A percentile compares a stretch with the other conserved stretches of the same genome.
Evolutionary conservation across 2,113 vertebrate species (phyloP).

Genomic region (Macquaria australasica): DNA sequence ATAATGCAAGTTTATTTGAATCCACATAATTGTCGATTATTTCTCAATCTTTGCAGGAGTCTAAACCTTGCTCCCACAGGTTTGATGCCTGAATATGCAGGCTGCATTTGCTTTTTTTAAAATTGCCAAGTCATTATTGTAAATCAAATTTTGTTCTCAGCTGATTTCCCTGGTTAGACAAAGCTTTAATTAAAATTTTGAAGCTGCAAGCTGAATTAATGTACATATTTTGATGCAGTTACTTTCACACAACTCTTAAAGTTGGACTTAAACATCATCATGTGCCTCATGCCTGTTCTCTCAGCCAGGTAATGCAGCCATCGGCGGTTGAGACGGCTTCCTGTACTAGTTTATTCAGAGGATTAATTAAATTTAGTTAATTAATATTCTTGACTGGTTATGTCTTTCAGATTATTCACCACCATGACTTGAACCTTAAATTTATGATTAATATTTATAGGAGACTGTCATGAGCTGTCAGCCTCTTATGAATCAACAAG

Average conservation of each 20-base stretch:
- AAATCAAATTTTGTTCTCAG: slow-evolving; percentile 40
- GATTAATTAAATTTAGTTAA: slow-evolving; percentile 63
- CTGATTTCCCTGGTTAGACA: slow-evolving; percentile 49
- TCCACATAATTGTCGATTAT: slow-evolving; percentile 72
- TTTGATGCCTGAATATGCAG: slow-evolving; percentile 20
- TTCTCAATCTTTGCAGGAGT: slow-evolving; percentile 37
- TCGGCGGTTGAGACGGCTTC: slow-evolving; percentile 9
- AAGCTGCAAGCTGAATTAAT: slow-evolving; percentile 21
- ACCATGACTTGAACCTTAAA: slow-evolving; percentile 57
- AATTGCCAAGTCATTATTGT: slow-evolving; percentile 29
- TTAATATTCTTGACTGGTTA: slow-evolving; percentile 66
- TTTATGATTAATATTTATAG: slow-evolving; percentile 79
- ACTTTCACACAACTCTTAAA: slow-evolving; percentile 9
- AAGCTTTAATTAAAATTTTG: slow-evolving; percentile 52
- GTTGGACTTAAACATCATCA: background rate
- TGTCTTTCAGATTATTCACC: slow-evolving; percentile 64
- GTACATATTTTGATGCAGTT: slow-evolving; percentile 2
- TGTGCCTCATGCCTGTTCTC: background rate
- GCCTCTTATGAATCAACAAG: slow-evolving; percentile 73
- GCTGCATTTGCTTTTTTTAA: background rate
- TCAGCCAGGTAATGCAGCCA: background rate
- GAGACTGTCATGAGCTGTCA: slow-evolving; percentile 69
- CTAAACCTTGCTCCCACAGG: slow-evolving; percentile 47
- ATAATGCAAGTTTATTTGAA: slow-evolving; percentile 61
- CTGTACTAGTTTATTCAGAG: slow-evolving; percentile 34